Evolutionary conservation across 2,113 vertebrate genomes (phyloP), one percentile per base, ranked within the genome.

Genomic region (Brachypteracias leptosomus): DNA sequence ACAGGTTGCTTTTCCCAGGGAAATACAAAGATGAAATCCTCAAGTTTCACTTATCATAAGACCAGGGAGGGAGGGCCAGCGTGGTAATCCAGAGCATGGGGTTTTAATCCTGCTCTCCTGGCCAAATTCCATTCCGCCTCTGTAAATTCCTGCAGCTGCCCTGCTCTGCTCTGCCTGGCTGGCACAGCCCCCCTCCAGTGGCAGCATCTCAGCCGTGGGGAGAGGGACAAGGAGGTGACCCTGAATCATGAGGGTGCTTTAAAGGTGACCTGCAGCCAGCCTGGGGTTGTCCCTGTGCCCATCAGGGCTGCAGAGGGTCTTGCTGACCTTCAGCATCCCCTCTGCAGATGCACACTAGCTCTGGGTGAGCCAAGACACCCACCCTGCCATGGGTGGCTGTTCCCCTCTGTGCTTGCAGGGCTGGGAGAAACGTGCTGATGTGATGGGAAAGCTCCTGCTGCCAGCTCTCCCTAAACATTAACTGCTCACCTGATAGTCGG

Each of bases 91-190:
- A 0, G 80, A 94, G 76, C 93, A 95, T 89, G 96, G 70, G 96
- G 77, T 90, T 95, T 96, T 96, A 93, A 96, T 96, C 88, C 85
- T 90, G 80, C 25, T 96, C 33, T 89, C 47, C 52, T 89, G 88
- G 88, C 83, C 22, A 17, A 82, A 96, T 96, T 96, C 96, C 95
- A 90, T 96, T 95, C 95, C 16, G 65, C 96, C 90, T 96, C 96
- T 96, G 90, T 93, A 81, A 77, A 96, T 97, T 96, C 93, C 88
- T 90, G 65, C 79, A 86, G 82, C 85, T 88, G 38, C 70, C 65
- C 62, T 0, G 26, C 89, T 93, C 74, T 36, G 62, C 3, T 15
- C 85, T 77, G 94, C 87, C 33, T 89, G 81, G 76, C 79, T 93
- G 72, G 82, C 22, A 19, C 61, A 20, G 47, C n/a, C 52, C 62